A percentile compares a stretch with the other conserved stretches of the same genome.
Conservation (phyloP, 2,888 invertebrate genomes). For the Campopleginae sp. region DNA sequence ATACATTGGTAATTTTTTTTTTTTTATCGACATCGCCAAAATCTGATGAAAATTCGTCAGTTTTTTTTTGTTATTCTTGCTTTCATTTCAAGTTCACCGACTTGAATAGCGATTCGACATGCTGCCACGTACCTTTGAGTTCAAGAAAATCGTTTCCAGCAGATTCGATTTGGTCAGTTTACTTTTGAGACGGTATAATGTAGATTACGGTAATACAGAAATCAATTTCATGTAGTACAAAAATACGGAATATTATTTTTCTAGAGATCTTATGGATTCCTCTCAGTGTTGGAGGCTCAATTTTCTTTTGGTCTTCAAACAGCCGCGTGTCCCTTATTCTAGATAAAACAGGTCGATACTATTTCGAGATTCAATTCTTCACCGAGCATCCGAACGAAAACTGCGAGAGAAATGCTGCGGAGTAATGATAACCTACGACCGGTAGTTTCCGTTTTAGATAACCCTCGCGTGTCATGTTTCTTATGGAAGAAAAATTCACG, state of each 20-base stretch:
- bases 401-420: background rate
- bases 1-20: background rate
- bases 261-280: background rate
- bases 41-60: background rate
- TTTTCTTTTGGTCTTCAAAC: background rate
- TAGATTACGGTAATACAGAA: too few relatives aligned
- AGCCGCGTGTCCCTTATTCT: background rate
- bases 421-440: slow-evolving; percentile 27
- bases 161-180: too few relatives aligned
- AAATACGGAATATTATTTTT: background rate
- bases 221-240: too few relatives aligned
- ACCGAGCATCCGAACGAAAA: slow-evolving; percentile 5
- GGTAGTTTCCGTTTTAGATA: slow-evolving; percentile 3
- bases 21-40: background rate
- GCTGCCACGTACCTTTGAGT: background rate
- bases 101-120: background rate
- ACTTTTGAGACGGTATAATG: too few relatives aligned
- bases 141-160: too few relatives aligned
- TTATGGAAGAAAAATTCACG: slow-evolving; percentile 5
- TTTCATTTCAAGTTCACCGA: too few relatives aligned
- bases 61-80: too few relatives aligned
- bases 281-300: background rate
- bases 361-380: slow-evolving; percentile 1
- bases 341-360: background rate
- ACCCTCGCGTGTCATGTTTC: slow-evolving; percentile 21